A percentile compares a stretch with the other conserved stretches of the same genome.
phyloP scores from a whole-genome alignment of 2,113 vertebrate species.

The Ophthalmolycus amberensis region DNA sequence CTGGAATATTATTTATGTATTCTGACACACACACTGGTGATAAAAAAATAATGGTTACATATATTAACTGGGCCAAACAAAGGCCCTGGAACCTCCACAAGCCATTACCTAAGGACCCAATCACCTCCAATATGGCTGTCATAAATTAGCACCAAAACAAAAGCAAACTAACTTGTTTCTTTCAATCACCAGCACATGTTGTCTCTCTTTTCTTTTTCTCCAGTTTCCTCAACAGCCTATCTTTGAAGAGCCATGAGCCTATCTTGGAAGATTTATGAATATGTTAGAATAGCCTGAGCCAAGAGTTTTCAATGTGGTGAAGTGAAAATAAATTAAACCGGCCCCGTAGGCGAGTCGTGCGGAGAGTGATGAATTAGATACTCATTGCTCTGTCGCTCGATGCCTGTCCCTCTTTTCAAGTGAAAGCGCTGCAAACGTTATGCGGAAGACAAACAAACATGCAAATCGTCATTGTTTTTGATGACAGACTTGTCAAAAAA shows the following conservation, averaged over 20 bases:
- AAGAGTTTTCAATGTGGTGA: constrained; percentile 86
- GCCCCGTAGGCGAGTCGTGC: constrained; percentile 83
- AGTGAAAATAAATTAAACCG: constrained; percentile 86
- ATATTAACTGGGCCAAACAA: constrained; percentile 37
- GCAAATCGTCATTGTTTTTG: constrained; percentile 56
- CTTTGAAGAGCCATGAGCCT: constrained; percentile 80
- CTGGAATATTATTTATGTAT: constrained; percentile 25
- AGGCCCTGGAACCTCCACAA: constrained; percentile 39
- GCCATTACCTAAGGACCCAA: constrained; percentile 64
- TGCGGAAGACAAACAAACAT: constrained; percentile 64
- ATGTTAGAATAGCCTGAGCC: constrained; percentile 87
- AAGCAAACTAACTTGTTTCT: constrained; percentile 75
- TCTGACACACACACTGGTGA: constrained; percentile 12
- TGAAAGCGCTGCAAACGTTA: constrained; percentile 61
- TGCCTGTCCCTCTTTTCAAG: constrained; percentile 65
- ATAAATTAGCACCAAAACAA: constrained; percentile 79
- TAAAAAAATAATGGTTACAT: constrained; percentile 37
- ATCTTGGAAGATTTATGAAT: constrained; percentile 87
- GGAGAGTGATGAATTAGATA: constrained; percentile 84
- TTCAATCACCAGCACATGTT: constrained; percentile 38
- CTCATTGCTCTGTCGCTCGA: constrained; percentile 79
- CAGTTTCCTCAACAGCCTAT: constrained; percentile 76
- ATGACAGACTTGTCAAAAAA: constrained; percentile 60
- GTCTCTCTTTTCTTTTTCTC: constrained; percentile 55
- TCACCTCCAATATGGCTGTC: constrained; percentile 67